These are phyloP conservation scores for Rhynchotus rufescens DNA, from an alignment of 2,797 vertebrate species.

Conservation along the genomic window DNA sequence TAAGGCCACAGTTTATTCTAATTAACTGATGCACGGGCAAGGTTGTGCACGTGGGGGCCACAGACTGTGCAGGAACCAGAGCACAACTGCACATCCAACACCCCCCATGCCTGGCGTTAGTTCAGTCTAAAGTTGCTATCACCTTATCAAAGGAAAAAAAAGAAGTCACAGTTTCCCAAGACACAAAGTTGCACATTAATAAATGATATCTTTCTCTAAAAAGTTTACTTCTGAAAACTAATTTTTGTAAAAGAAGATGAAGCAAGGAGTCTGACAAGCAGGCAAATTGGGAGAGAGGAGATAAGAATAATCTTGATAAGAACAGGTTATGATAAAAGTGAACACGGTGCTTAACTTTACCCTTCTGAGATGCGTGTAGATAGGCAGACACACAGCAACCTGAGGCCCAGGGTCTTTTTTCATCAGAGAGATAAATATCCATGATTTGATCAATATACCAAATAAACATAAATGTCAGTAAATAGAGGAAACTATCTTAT, in stretches of 20 bases:
- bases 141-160: not conserved
- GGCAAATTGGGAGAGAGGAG: not conserved
- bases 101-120: accelerated
- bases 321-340: conserved; percentile 41
- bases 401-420: not conserved
- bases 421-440: not conserved
- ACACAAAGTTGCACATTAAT: not conserved
- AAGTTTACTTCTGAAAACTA: not conserved
- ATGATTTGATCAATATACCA: not conserved
- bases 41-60: not conserved
- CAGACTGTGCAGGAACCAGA: not conserved
- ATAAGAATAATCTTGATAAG: conserved; percentile 37
- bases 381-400: not conserved
- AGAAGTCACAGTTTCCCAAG: not conserved
- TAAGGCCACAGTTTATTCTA: not conserved
- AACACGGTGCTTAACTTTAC: conserved; percentile 34
- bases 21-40: not conserved
- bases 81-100: not conserved
- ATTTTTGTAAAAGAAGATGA: conserved; percentile 27
- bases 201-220: not conserved
- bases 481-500: not conserved
- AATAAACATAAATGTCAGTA: conserved; percentile 20
- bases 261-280: conserved; percentile 16
- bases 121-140: not conserved
- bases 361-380: conserved; percentile 7